These are phyloP conservation scores for roundworm (Caenorhabditis elegans) DNA, from an alignment of 1,140 invertebrate genomes.

Conservation along the genomic window DNA sequence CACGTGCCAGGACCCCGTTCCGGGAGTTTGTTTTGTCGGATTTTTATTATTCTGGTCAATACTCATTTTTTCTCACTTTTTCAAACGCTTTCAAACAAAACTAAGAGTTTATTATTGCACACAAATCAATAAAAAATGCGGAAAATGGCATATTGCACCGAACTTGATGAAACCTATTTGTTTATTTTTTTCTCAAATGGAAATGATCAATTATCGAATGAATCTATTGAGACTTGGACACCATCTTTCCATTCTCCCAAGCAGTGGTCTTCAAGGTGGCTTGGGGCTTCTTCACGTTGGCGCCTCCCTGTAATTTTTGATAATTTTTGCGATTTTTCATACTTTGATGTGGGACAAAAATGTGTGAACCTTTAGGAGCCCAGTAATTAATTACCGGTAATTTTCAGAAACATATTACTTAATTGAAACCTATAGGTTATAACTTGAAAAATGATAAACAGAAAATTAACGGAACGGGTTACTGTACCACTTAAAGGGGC, in stretches of 20 bases:
- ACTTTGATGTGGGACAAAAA: background rate
- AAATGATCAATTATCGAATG: background rate
- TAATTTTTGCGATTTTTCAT: background rate
- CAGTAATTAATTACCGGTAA: too few relatives aligned
- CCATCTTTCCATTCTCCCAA: conserved; percentile 39
- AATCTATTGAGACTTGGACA: background rate
- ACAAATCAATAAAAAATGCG: background rate
- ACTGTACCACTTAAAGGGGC: too few relatives aligned
- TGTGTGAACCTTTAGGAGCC: too few relatives aligned
- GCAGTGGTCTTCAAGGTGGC: conserved; percentile 30
- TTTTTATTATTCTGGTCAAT: too few relatives aligned
- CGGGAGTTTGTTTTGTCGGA: too few relatives aligned
- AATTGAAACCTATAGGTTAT: too few relatives aligned
- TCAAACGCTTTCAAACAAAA: background rate
- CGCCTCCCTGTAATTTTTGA: background rate
- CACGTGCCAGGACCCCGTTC: too few relatives aligned
- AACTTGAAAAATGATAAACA: too few relatives aligned
- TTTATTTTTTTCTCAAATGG: too few relatives aligned
- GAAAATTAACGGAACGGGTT: too few relatives aligned
- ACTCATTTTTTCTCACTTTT: too few relatives aligned
- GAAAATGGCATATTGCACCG: background rate
- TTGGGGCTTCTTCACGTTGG: background rate
- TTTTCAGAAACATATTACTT: too few relatives aligned
- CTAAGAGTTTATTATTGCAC: background rate
- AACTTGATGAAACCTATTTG: background rate